phyloP scores from a whole-genome alignment of 2,113 vertebrate genomes.

The Poecile atricapillus region DNA sequence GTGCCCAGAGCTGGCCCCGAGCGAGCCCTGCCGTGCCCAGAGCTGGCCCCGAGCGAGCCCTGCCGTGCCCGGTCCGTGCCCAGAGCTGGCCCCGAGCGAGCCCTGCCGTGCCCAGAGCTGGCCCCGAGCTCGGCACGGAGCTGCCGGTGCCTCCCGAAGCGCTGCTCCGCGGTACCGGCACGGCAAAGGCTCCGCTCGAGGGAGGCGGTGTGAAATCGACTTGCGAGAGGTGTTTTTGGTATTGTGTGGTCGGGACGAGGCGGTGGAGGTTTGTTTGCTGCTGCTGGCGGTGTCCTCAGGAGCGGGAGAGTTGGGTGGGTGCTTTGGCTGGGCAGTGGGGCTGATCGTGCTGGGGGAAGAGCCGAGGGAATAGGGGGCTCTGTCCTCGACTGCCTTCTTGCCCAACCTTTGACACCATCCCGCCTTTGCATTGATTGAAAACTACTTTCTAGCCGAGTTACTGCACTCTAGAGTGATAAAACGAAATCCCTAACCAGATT shows the following conservation, averaged over 20 bases:
- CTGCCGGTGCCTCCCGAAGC: rapidly evolving
- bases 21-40: not conserved
- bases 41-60: not conserved
- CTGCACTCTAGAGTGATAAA: not conserved
- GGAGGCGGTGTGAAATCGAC: not conserved
- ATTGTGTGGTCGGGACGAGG: not conserved
- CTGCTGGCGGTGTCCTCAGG: not conserved
- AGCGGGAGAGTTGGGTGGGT: not conserved
- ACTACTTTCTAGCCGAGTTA: not conserved
- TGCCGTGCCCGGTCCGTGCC: not conserved
- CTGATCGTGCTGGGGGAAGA: not conserved
- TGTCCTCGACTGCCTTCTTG: not conserved
- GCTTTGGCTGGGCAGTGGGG: not conserved
- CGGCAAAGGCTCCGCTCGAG: not conserved
- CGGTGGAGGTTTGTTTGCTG: not conserved
- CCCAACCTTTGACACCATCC: not conserved
- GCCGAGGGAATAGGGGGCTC: not conserved
- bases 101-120: not conserved
- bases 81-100: not conserved
- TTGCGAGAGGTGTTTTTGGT: not conserved
- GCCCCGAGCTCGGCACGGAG: not conserved
- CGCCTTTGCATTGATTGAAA: not conserved
- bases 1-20: not conserved
- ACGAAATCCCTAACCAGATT: not conserved
- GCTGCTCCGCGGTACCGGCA: rapidly evolving